Evolutionary conservation across 2,888 invertebrate species (phyloP).

Genomic region (Nephrotoma guestfalica): DNA sequence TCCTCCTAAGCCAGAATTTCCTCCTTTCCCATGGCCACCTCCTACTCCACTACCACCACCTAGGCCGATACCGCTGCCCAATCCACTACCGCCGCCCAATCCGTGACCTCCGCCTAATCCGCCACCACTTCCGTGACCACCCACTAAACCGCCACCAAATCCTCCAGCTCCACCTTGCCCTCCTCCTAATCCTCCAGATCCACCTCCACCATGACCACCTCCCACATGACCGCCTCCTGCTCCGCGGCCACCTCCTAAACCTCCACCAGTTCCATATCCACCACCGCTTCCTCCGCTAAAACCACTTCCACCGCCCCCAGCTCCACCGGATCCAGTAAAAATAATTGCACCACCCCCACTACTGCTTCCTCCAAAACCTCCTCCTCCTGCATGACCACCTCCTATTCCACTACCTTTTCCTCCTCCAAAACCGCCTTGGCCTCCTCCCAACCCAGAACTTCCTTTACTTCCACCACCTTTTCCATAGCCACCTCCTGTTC

Average conservation of each 20-base stretch:
- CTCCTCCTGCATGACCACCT: neutral
- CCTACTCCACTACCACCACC: too few species aligned
- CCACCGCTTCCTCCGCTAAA: conserved; percentile 3
- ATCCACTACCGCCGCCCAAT: conserved; percentile 4
- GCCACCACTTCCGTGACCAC: neutral
- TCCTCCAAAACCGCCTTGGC: neutral
- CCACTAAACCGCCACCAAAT: conserved; percentile 4
- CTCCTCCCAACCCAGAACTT: neutral
- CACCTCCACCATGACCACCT: neutral
- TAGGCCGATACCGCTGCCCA: conserved; percentile 1
- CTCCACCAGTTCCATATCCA: conserved; percentile 7
- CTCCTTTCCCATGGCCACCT: neutral
- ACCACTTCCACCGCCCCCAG: neutral
- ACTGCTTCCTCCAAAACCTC: neutral
- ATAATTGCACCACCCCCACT: neutral
- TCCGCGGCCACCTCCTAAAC: conserved; percentile 5
- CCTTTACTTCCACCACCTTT: neutral
- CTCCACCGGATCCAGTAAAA: neutral
- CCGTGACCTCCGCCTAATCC: neutral
- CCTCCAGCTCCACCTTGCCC: conserved; percentile 5
- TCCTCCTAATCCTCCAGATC: conserved; percentile 6
- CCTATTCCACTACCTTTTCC: conserved; percentile 3
- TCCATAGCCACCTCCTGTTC: neutral
- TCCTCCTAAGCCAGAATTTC: conserved; percentile 5
- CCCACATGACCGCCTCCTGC: neutral